phyloP scores from a whole-genome alignment of 1,140 invertebrate genomes.

The Andricus grossulariae region DNA sequence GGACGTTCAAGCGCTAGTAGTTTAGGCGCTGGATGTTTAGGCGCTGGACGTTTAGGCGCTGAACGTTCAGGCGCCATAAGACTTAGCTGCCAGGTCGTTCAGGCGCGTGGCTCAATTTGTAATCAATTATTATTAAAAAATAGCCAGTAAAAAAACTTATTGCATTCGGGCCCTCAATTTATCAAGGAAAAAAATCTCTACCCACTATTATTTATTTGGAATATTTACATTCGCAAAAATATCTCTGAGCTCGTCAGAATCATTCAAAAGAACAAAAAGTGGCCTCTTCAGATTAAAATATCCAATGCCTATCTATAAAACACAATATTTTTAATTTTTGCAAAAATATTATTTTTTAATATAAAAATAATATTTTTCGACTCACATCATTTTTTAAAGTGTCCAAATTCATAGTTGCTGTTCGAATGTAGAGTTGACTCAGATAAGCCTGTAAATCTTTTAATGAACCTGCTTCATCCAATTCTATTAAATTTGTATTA shows the following conservation, averaged over 20 bases:
- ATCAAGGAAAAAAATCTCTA: background rate
- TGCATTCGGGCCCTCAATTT: background rate
- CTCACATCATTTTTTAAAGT: slow-evolving; percentile 61
- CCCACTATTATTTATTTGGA: background rate
- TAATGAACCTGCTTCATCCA: slow-evolving; percentile 45
- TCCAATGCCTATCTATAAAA: slow-evolving; percentile 59
- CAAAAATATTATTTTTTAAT: slow-evolving; percentile 25
- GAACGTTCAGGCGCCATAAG: too few relatives aligned
- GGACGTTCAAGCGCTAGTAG: too few relatives aligned
- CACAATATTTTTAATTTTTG: background rate
- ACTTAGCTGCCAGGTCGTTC: too few relatives aligned
- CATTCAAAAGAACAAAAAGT: slow-evolving; percentile 70
- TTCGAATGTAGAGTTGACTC: slow-evolving; percentile 55
- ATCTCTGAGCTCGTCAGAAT: slow-evolving; percentile 57
- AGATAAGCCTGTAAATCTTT: slow-evolving; percentile 56
- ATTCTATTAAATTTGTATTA: slow-evolving; percentile 40
- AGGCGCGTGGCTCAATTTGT: too few relatives aligned
- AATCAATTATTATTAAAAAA: too few relatives aligned
- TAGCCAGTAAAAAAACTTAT: too few relatives aligned
- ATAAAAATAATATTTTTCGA: slow-evolving; percentile 22
- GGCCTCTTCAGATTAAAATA: slow-evolving; percentile 70
- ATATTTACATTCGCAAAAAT: slow-evolving; percentile 65
- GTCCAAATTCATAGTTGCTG: slow-evolving; percentile 62
- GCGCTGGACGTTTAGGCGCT: too few relatives aligned
- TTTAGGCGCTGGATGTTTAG: too few relatives aligned